Base-by-base conservation (phyloP, 1,140 invertebrate genomes). In the Magallana ariakensis region DNA sequence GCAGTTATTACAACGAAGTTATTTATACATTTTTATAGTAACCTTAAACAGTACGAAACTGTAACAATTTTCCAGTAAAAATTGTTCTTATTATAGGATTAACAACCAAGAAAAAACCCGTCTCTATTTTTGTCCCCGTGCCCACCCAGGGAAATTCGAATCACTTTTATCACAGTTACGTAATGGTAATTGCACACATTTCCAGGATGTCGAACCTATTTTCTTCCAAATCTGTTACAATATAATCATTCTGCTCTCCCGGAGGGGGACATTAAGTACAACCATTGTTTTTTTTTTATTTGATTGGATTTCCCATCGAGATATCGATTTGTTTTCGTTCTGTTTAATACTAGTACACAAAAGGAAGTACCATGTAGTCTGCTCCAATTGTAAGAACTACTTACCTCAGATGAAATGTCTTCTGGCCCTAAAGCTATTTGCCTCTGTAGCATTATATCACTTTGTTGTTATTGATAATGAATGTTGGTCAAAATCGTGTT, bases 141-240 rank as follows among this genome's bases (percentile, higher is more conserved):
- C 22, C 66, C 33, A 75, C 22, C 11, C 26, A 26, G 22, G 26
- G 66, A 75, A 75, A 75, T 75, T 75, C 66, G 13, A 75, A 75
- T 75, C 66, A 75, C 66, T 2, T 22, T 26, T 75, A 11, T 11
- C 26, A 7, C 33, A 11, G 66, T 75, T 75, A 75, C 66, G 66
- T 26, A 75, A 75, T 75, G 6, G 66, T 75, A 75, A 75, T 26
- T 75, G 66, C 19, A 75, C 58, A 13, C 66, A 22, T 75, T 75
- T 75, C 66, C 66, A 75, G 66, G 66, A 75, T 75, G 66, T 26
- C 66, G 33, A 75, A 75, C 66, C 66, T 75, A 75, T 75, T 75
- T 75, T 75, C 66, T 75, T 26, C 66, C 66, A 75, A 75, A 75
- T 75, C 66, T 75, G 22, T 75, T 75, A 75, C 66, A 75, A 75